These are phyloP conservation scores for Apotomis turbidana DNA, from an alignment of 2,888 invertebrate species.

Conservation along the genomic window DNA sequence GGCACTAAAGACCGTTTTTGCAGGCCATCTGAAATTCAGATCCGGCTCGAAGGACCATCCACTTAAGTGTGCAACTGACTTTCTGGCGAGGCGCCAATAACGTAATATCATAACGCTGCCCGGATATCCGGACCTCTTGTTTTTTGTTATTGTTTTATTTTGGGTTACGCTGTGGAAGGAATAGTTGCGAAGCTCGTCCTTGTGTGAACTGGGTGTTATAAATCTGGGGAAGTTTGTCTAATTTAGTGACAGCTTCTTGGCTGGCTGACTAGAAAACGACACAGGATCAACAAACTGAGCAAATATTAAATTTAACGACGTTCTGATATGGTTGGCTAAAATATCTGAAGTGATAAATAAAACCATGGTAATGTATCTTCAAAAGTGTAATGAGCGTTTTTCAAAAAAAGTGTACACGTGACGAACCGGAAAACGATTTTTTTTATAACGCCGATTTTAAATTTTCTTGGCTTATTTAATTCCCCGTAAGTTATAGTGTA, in stretches of 20 bases:
- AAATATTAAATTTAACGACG: no score
- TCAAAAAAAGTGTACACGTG: no score
- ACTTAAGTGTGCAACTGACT: conserved; percentile 57
- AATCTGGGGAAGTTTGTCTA: conserved; percentile 1
- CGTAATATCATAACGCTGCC: conserved; percentile 64
- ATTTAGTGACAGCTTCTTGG: conserved; percentile 11
- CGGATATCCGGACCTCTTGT: conserved; percentile 49
- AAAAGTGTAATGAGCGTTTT: no score
- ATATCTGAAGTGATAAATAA: no score
- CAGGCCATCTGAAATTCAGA: conserved; percentile 56
- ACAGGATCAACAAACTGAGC: no score
- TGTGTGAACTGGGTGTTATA: conserved; percentile 2
- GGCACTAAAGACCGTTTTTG: conserved; percentile 47
- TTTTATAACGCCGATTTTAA: no score
- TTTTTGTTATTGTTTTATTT: conserved; percentile 51
- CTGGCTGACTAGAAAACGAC: neutral
- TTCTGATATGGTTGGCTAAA: no score
- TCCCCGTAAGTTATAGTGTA: no score
- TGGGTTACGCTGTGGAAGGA: conserved; percentile 21
- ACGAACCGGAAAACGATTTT: no score
- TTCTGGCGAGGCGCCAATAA: conserved; percentile 64
- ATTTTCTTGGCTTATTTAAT: no score
- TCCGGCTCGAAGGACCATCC: conserved; percentile 55
- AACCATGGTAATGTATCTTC: no score
- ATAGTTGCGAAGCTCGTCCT: conserved; percentile 11